Evolutionary conservation across 64 coral and sea anemone genomes (phyloP), one percentile per base, ranked within the genome.

Genomic region (Stichodactyla helianthus): DNA sequence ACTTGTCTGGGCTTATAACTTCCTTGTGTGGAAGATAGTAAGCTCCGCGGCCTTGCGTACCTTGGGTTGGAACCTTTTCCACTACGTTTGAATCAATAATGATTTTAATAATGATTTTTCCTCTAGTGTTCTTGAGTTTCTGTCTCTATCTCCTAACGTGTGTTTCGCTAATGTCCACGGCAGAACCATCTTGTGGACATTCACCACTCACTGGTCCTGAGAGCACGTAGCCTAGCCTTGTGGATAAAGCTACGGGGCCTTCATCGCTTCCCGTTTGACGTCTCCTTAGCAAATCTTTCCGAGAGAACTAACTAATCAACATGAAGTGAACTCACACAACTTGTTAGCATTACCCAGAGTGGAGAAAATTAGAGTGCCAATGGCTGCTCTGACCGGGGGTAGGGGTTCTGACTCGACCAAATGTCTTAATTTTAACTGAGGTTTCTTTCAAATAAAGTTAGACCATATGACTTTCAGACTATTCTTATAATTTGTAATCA

Each of bases 21-120:
- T 64, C 87, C 5, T 51, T 23, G 20, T 89, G 87, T 12, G 87
- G 87, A 55, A 89, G 81, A 78, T 58, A 89, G 62, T 89, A 79
- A 22, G 63, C 87, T 44, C 61, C 60, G 31, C 26, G n/a, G 22
- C 56, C 56, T 16, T 10, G 9, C 56, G 15, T 16, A 10, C 15
- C 56, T 59, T 65, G 13, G 19, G 62, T 62, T 58, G 19, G 9
- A 12, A 82, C 83, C 5, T 55, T 25, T 57, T 91, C 84, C 51
- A 91, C 55, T 25, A 91, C 80, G 19, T 31, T 79, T 53, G 79
- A 55, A 19, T 91, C 61, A 17, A 82, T 20, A n/a, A n/a, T n/a
- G n/a, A n/a, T n/a, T n/a, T 22, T 27, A 70, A 53, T 2, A 54
- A 77, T 27, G 18, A 10, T 51, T 76, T 11, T 65, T 86, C 83